Conservation (phyloP, 2,113 vertebrate genomes). For the Muntiacus muntjak region DNA sequence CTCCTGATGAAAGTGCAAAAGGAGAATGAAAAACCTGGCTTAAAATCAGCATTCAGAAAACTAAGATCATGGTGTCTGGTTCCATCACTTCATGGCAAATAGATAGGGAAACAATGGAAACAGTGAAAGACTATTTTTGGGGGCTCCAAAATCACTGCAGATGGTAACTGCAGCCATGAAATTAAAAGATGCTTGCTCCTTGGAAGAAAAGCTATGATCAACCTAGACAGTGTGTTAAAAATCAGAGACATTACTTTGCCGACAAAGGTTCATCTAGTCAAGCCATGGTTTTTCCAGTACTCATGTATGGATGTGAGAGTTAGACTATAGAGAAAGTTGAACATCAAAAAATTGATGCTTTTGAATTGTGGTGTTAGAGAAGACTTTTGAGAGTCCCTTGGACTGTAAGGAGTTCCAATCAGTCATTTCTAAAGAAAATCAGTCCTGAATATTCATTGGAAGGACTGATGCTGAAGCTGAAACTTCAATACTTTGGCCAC, state of each 20-base stretch:
- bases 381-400: neutral
- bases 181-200: neutral
- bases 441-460: too few species aligned
- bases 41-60: neutral
- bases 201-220: neutral
- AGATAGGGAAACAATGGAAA: neutral
- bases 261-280: neutral
- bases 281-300: neutral
- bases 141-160: neutral
- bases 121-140: accelerated
- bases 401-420: too few species aligned
- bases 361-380: neutral
- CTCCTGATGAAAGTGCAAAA: neutral
- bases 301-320: neutral
- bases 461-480: too few species aligned
- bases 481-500: too few species aligned
- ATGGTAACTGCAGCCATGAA: neutral
- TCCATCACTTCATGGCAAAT: neutral
- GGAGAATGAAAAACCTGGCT: neutral
- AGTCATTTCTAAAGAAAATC: too few species aligned
- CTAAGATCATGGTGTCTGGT: neutral
- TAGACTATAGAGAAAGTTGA: neutral
- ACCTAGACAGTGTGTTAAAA: neutral
- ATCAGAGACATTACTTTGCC: neutral
- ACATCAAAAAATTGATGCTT: neutral